Base-by-base conservation (phyloP, 2,113 vertebrate species). In the Erinaceus europaeus region DNA sequence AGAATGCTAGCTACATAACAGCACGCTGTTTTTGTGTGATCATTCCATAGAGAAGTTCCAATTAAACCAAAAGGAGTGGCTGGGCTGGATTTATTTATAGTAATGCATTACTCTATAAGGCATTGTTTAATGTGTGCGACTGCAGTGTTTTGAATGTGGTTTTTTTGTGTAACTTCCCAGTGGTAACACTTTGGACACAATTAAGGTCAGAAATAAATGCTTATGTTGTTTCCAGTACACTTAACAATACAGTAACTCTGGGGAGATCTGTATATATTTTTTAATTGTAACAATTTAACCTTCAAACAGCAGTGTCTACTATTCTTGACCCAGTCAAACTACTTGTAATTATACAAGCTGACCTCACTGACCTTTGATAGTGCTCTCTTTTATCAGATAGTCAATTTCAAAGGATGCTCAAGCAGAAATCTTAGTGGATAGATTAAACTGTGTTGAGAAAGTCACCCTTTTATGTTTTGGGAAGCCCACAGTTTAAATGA, bases 201-300 rank as follows among this genome's bases (percentile, higher is more conserved):
- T 97, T 94, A 97, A 94, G 95, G 96, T 96, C 95, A 96, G 96
- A 96, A 96, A 97, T 93, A 97, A 97, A 97, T 96, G 94, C 88
- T 84, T 84, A 81, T 86, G 93, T 91, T 94, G 90, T 97, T 97
- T 97, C 96, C 21, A 87, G 95, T 96, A 97, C 95, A 97, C 96
- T 97, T 97, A 97, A 95, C 96, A 96, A 94, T 94, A 91, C 95
- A 97, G 92, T 44, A 94, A 96, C 95, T 96, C 67, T 90, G 95
- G 94, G 95, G 96, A 96, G 96, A 96, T 95, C 93, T 95, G 94
- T 96, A 95, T 97, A 97, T 97, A 97, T 97, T 96, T 97, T n/a
- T 97, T 97, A 97, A 98, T 97, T 98, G 97, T 97, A 97, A 98
- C 97, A 97, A 98, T 97, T 97, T 98, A 98, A 97, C 97, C 97